Evolutionary conservation across 2,888 invertebrate species (phyloP).

Genomic region (Drosophila affinis): DNA sequence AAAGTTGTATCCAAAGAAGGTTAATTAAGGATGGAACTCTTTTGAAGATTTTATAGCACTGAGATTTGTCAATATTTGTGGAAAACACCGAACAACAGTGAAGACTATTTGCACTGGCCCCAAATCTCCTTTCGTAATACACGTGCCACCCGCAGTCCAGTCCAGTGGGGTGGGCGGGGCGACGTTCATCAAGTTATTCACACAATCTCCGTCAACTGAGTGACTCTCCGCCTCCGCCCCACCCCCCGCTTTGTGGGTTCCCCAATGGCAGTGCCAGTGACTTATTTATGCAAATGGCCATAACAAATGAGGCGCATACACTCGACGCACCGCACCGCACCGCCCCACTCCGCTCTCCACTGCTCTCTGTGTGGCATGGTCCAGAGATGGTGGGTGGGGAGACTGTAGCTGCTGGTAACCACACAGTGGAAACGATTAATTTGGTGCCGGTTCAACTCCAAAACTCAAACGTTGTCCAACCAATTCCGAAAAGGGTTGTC

Average conservation of each 20-base stretch:
- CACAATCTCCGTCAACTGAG: slow-evolving; percentile 62
- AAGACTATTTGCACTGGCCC: background rate
- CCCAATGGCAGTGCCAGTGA: slow-evolving; percentile 68
- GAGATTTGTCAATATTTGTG: background rate
- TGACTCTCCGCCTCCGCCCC: background rate
- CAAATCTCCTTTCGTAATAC: background rate
- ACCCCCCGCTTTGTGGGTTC: slow-evolving; percentile 18
- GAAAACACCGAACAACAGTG: background rate
- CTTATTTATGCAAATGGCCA: slow-evolving; percentile 79
- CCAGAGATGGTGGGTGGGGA: background rate
- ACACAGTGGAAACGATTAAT: slow-evolving; percentile 76
- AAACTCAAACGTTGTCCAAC: slow-evolving; percentile 34
- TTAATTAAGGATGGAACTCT: background rate
- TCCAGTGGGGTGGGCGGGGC: slow-evolving; percentile 6
- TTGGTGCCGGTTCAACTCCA: slow-evolving; percentile 49
- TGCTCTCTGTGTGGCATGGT: background rate
- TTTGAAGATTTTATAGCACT: background rate
- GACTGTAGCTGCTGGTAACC: slow-evolving; percentile 29
- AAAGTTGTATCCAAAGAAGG: too few species aligned
- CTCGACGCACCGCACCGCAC: slow-evolving; percentile 23
- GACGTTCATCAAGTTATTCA: slow-evolving; percentile 76
- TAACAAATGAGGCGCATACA: slow-evolving; percentile 74
- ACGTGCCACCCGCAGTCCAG: background rate
- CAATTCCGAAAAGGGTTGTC: slow-evolving; percentile 42
- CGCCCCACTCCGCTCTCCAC: background rate